Conservation (phyloP, 2,888 invertebrate genomes). For the Laothoe populi region DNA sequence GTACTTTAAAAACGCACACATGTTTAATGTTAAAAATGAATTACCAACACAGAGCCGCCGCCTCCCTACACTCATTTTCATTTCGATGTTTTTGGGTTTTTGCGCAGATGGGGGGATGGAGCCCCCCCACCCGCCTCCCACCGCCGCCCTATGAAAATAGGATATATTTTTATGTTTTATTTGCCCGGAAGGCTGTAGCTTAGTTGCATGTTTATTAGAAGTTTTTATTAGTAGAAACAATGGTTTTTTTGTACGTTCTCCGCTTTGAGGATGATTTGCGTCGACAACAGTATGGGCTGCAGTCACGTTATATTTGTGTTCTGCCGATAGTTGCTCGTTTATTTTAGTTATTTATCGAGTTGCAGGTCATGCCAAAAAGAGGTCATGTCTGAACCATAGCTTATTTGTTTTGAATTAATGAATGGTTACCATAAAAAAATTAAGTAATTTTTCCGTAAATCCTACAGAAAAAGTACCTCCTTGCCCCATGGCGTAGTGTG, state of each 20-base stretch:
- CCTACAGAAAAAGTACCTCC: too few species aligned
- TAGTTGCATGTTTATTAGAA: conserved; percentile 85
- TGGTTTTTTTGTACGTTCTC: conserved; percentile 62
- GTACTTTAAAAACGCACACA: conserved; percentile 85
- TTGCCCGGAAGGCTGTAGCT: conserved; percentile 83
- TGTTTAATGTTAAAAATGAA: conserved; percentile 84
- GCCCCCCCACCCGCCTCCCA: conserved; percentile 53
- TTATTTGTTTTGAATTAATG: too few species aligned
- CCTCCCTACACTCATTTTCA: conserved; percentile 84
- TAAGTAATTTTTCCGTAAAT: too few species aligned
- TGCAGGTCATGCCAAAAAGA: neutral
- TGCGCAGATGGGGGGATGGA: conserved; percentile 75
- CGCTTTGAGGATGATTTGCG: conserved; percentile 68
- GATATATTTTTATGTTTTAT: conserved; percentile 86
- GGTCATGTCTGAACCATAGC: neutral
- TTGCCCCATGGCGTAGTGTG: too few species aligned
- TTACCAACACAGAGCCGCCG: conserved; percentile 79
- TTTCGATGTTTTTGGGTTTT: conserved; percentile 86
- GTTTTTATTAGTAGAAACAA: conserved; percentile 83
- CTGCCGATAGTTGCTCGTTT: conserved; percentile 41
- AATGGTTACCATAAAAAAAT: too few species aligned
- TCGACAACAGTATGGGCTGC: conserved; percentile 61
- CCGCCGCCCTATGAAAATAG: conserved; percentile 84
- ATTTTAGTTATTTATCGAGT: conserved; percentile 42
- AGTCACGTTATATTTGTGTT: conserved; percentile 73